Evolutionary conservation across 2,888 invertebrate species (phyloP), one percentile per base, ranked within the genome.

Genomic region (Chironomus tentans): DNA sequence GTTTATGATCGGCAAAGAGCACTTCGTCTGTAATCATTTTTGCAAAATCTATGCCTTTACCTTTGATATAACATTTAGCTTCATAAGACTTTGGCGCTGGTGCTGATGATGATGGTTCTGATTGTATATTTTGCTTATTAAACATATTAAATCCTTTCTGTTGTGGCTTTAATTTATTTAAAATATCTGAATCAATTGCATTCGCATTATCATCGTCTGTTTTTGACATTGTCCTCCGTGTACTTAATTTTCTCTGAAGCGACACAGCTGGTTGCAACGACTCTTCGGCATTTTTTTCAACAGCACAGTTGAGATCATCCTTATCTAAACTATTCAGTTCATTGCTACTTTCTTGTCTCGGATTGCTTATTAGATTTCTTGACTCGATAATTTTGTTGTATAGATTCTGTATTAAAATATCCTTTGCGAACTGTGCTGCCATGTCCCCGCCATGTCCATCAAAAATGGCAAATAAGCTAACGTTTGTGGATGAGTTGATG

Each of bases 371-470:
- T 79, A 90, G 87, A 78, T 90, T 85, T 80, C 90, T 88, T 76
- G 92, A 85, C 81, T 92, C 91, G 38, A 90, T 86, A 68, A 94
- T 89, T 85, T 91, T 92, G 81, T 90, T 90, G 80, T 88, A 90
- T 72, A 95, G 86, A 81, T 90, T 93, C 82, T 92, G 91, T 78
- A 95, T 90, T 18, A 97, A 86, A 79, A 94, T 92, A 80, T 95
- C 94, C 82, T 92, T 92, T 73, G 94, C 94, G 85, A 93, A 97
- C 82, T 96, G 93, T 21, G 96, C 95, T 73, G 96, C 96, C n/a
- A 86, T 94, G 94, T 85, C 96, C 95, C 97, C 97, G 72, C 97
- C 97, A 50, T 74, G 74, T 18, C 97, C 97, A 85, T 97, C 97
- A 83, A 96, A 97, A 79, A 97, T 91, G 68, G 95, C 96, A 85